Conservation (phyloP, 2,888 invertebrate species). For the Esperia sulphurella region DNA sequence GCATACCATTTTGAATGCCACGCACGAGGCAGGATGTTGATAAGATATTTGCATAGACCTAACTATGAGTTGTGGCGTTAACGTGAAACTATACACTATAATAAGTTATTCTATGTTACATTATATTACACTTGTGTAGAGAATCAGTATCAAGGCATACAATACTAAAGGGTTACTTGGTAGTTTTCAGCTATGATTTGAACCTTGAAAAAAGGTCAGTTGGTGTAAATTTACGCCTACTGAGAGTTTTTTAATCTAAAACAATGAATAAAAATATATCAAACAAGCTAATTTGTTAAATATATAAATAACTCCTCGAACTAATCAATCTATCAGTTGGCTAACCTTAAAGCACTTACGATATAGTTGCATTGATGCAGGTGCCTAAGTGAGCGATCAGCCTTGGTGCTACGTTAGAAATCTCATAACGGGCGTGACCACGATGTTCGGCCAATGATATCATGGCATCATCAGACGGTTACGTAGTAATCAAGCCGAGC, state of each 20-base stretch:
- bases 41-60: conserved; percentile 62
- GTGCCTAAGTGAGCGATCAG: conserved; percentile 36
- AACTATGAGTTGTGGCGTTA: conserved; percentile 30
- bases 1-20: conserved; percentile 49
- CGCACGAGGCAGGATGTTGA: conserved; percentile 64
- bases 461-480: conserved; percentile 62
- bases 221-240: too few relatives aligned
- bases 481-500: conserved; percentile 62
- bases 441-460: conserved; percentile 66
- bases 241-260: too few relatives aligned
- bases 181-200: too few relatives aligned
- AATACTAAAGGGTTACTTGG: too few relatives aligned
- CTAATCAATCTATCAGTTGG: not conserved
- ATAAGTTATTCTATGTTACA: not conserved
- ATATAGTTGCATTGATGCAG: conserved; percentile 16
- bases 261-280: too few relatives aligned
- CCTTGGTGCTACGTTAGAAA: conserved; percentile 47
- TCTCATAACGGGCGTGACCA: conserved; percentile 53
- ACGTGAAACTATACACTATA: not conserved
- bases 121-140: not conserved
- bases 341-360: not conserved
- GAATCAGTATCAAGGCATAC: too few relatives aligned
- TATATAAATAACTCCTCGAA: not conserved
- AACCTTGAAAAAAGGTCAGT: too few relatives aligned
- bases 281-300: too few relatives aligned